Evolutionary conservation across 2,888 invertebrate genomes (phyloP), one percentile per base, ranked within the genome.

Genomic region (Muscina levida): DNA sequence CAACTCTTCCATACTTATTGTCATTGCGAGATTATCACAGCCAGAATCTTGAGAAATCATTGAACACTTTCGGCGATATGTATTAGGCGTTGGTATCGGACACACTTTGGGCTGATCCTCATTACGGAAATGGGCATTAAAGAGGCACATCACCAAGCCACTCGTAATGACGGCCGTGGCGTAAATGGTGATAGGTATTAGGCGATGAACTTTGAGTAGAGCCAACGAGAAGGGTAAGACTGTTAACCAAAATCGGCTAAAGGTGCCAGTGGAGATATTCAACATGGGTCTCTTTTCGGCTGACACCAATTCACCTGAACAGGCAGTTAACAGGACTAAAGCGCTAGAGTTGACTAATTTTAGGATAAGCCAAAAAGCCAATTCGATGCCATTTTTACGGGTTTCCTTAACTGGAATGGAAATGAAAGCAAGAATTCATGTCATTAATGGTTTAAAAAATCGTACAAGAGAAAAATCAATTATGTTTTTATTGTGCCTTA

Each of bases 291-390:
- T 85, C 15, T 89, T 89, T 8, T 87, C 86, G 0, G 82, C 65
- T 1, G 87, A 84, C 0, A 91, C 90, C 76, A 91, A 84, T 78
- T 91, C 90, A 0, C 88, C 87, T 0, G 91, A 89, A 65, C 91
- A 91, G 0, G 90, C 89, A 24, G 88, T 89, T 0, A 91, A 84
- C 11, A 91, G 88, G 1, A 90, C 89, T 46, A 90, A 84, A 0
- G 88, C 88, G 0, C 88, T 86, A 0, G 90, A 87, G 44, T 89
- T 91, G 22, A 90, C 88, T 15, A 90, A 85, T 80, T 91, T 91
- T 1, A 91, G 83, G 0, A 86, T 67, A 73, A 90, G 85, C 84
- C 90, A 89, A 15, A 90, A 89, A 0, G 88, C 76, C 79, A 91
- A 87, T 70, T 90, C 86, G 65, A 89, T 76, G 0, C 88, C 88